A percentile compares a stretch with the other conserved stretches of the same genome.
phyloP scores from a whole-genome alignment of 2,113 vertebrate species.

The Eulacestoma nigropectus region DNA sequence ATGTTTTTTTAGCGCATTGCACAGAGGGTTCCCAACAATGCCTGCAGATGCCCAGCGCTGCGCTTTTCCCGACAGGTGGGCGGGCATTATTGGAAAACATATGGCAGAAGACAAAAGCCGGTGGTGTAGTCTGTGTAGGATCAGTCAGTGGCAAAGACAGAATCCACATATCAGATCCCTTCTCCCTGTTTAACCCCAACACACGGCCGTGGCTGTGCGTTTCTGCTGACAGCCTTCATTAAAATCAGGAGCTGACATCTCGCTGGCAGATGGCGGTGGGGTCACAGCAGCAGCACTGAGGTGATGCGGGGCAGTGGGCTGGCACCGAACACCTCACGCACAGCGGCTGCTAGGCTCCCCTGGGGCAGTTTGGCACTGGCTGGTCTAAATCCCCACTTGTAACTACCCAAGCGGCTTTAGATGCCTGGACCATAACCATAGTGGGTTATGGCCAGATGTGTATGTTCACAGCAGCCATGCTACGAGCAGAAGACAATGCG shows the following conservation, averaged over 20 bases:
- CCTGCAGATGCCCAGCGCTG: background rate
- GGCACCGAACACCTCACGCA: background rate
- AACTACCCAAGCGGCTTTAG: fast-evolving
- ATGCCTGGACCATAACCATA: fast-evolving
- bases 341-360: fast-evolving
- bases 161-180: background rate
- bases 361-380: background rate
- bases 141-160: background rate
- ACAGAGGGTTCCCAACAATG: conserved; percentile 1
- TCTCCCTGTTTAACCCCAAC: background rate
- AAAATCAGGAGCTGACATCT: background rate
- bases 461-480: fast-evolving
- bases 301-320: fast-evolving
- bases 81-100: background rate
- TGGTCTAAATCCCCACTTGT: background rate
- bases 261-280: fast-evolving
- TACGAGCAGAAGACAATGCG: fast-evolving
- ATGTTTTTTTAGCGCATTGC: background rate
- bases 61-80: background rate
- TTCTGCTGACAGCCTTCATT: background rate
- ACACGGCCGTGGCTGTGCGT: fast-evolving
- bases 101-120: background rate
- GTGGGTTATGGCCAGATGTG: background rate
- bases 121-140: background rate
- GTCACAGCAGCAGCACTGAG: fast-evolving